A percentile compares a stretch with the other conserved stretches of the same genome.
Evolutionary conservation across 2,113 vertebrate genomes (phyloP).

Genomic region (Chauna torquata): DNA sequence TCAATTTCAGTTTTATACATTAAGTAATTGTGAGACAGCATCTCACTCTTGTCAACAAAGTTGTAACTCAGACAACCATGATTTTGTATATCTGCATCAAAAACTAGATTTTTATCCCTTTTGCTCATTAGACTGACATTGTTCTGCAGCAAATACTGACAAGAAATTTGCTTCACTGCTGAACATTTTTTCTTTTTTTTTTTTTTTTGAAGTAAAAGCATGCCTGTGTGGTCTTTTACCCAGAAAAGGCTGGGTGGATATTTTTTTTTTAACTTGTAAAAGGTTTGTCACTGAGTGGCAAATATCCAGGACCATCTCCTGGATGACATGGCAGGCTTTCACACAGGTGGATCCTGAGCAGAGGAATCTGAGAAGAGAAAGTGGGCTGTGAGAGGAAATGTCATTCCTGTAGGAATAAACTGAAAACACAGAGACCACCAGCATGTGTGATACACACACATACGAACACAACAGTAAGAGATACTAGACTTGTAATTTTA

Average conservation of each 20-base stretch:
- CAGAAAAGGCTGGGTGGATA: not conserved
- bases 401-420: not conserved
- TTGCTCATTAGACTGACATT: conserved; percentile 63
- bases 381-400: not conserved
- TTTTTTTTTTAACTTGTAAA: not conserved
- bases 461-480: not conserved
- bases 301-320: not conserved
- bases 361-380: not conserved
- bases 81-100: conserved; percentile 63
- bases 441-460: not conserved
- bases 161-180: conserved; percentile 17
- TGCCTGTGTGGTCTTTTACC: not conserved
- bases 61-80: conserved; percentile 13
- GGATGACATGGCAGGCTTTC: not conserved
- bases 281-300: not conserved
- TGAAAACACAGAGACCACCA: not conserved
- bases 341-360: not conserved
- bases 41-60: conserved; percentile 62
- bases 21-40: conserved; percentile 54
- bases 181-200: not conserved
- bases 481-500: not conserved
- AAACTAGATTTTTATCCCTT: conserved; percentile 58
- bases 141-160: conserved; percentile 65
- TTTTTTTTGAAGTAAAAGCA: conserved; percentile 42
- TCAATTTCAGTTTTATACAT: conserved; percentile 12